Evolutionary conservation across 2,113 vertebrate species (phyloP), one percentile per base, ranked within the genome.

Genomic region (Ardeotis arabs): DNA sequence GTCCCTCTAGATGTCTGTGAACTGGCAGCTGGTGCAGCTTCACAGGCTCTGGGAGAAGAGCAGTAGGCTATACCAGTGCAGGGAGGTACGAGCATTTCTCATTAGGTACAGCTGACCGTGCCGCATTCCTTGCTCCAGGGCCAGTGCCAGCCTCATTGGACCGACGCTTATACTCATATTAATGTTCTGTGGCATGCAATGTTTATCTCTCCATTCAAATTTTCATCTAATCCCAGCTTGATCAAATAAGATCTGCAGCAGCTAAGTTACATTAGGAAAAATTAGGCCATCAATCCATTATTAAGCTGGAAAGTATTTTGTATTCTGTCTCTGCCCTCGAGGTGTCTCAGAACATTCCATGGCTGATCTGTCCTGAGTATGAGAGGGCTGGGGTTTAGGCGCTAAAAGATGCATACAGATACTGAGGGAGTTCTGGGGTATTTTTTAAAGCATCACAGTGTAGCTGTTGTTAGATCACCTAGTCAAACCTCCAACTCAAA

Each of bases 241-340:
- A 96, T 93, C 82, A 81, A 89, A 82, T 91, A 87, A 91, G 96
- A 97, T 79, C 62, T 92, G 94, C 78, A 89, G 82, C 95, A 96
- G 86, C 90, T 93, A 95, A 93, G 69, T 87, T 64, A 68, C 81
- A 94, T 93, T 93, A 96, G 62, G 76, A 97, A 93, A 87, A 96
- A 96, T 96, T 89, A 94, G 95, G 83, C 80, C 92, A 94, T 90
- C 90, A 90, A 93, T 96, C 94, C 72, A 53, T 96, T 96, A 96
- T 84, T 92, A 89, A 93, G 73, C 49, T 92, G 64, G 60, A 60
- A 95, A 95, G 56, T 78, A 67, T 76, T 95, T 79, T 56, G 19
- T 89, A 87, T 84, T 87, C 86, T 85, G 44, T 87, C 18, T 89
- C 79, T 92, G 68, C 83, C 90, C 77, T 91, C 10, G 2, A 59